Conservation (phyloP, 2,797 vertebrate species). For the Lacerta agilis region DNA sequence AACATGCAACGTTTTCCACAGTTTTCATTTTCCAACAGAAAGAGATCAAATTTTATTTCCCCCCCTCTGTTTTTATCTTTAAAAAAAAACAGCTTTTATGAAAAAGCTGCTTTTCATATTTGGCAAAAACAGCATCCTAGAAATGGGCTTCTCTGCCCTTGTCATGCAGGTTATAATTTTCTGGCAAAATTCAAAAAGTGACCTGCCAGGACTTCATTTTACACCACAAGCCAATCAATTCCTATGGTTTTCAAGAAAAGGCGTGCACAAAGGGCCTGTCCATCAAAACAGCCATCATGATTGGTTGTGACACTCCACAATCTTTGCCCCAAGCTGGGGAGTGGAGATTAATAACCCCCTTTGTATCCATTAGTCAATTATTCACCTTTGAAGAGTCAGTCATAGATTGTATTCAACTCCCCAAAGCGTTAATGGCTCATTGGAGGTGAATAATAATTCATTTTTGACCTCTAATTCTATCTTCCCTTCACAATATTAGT, state of each 20-base stretch:
- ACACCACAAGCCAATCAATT: neutral
- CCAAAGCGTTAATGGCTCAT: neutral
- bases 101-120: constrained; percentile 6
- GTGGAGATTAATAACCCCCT: constrained; percentile 18
- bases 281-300: neutral
- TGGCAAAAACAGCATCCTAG: neutral
- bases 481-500: neutral
- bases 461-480: constrained; percentile 19
- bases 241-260: constrained; percentile 29
- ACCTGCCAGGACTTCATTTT: constrained; percentile 1
- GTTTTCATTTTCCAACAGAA: neutral
- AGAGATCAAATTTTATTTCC: neutral
- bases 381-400: constrained; percentile 2
- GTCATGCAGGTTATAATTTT: constrained; percentile 11
- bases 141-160: constrained; percentile 1
- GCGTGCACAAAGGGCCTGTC: neutral
- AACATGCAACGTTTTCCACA: neutral
- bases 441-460: constrained; percentile 18
- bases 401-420: constrained; percentile 23
- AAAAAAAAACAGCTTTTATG: neutral
- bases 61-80: no score
- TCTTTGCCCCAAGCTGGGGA: neutral
- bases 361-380: neutral
- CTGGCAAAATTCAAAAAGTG: neutral
- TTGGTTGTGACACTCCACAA: neutral